Evolutionary conservation across 92 coral and sea anemone genomes (phyloP).

Genomic region (Parazoanthus swiftii): DNA sequence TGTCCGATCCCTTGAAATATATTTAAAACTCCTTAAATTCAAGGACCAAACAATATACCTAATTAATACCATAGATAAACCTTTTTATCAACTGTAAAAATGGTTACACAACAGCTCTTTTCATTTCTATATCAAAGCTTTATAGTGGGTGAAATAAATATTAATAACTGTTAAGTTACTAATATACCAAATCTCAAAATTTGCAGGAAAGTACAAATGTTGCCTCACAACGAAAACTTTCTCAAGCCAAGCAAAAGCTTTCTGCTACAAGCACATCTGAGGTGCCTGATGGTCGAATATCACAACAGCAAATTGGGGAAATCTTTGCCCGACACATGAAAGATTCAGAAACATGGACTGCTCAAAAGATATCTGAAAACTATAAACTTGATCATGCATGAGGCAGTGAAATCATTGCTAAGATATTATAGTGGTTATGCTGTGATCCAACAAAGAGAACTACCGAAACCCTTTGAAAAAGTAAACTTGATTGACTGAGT

Average conservation of each 20-base stretch:
- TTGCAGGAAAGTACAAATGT: slow-evolving; percentile 20
- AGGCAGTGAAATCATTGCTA: slow-evolving; percentile 63
- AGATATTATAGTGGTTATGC: slow-evolving; percentile 86
- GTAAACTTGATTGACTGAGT: slow-evolving; percentile 49
- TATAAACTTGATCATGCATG: slow-evolving; percentile 74
- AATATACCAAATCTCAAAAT: not conserved
- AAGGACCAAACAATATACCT: too few relatives aligned
- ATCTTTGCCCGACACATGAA: slow-evolving; percentile 67
- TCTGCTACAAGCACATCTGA: slow-evolving; percentile 23
- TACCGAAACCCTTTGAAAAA: slow-evolving; percentile 64
- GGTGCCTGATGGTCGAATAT: slow-evolving; percentile 62
- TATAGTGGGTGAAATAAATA: not conserved
- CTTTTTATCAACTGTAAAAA: too few relatives aligned
- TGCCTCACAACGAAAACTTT: slow-evolving; percentile 42
- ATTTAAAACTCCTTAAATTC: too few relatives aligned
- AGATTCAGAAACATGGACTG: slow-evolving; percentile 78
- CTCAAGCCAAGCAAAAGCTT: slow-evolving; percentile 46
- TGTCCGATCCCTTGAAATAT: too few relatives aligned
- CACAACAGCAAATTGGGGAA: slow-evolving; percentile 62
- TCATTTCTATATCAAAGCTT: too few relatives aligned
- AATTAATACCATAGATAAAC: too few relatives aligned
- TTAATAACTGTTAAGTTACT: not conserved
- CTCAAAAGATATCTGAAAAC: slow-evolving; percentile 66
- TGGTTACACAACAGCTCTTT: too few relatives aligned
- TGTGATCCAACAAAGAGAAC: slow-evolving; percentile 61